These are phyloP conservation scores for Hirundo rustica DNA, from an alignment of 2,797 vertebrate species.

Conservation along the genomic window DNA sequence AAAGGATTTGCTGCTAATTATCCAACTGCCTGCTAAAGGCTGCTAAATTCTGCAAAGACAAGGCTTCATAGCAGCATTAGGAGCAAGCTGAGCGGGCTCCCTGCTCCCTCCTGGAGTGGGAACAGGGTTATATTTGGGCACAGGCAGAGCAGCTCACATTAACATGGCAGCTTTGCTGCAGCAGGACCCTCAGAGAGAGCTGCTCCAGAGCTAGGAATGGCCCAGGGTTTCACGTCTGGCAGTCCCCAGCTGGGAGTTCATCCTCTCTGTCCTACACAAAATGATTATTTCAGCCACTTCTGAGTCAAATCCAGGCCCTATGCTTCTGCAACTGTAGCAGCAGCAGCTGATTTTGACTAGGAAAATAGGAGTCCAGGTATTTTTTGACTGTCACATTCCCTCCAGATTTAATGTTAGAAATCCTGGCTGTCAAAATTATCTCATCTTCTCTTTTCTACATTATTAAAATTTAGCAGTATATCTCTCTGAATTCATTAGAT, in stretches of 20 bases:
- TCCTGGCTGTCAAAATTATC: not conserved
- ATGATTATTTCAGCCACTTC: not conserved
- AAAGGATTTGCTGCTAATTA: not conserved
- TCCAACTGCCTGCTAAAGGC: not conserved
- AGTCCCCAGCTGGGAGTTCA: not conserved
- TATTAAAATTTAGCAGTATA: not conserved
- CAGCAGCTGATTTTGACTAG: not conserved
- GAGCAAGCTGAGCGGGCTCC: not conserved
- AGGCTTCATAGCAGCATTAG: not conserved
- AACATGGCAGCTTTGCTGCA: not conserved
- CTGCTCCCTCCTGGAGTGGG: not conserved
- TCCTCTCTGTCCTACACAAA: not conserved
- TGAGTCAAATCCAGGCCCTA: not conserved
- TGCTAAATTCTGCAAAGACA: not conserved
- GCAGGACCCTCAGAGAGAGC: not conserved
- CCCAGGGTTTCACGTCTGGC: not conserved
- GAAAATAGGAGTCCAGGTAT: not conserved
- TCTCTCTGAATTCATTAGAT: not conserved
- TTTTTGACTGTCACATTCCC: not conserved
- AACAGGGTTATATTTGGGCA: not conserved
- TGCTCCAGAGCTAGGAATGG: not conserved
- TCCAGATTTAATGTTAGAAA: not conserved
- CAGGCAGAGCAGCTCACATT: not conserved
- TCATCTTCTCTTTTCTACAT: not conserved
- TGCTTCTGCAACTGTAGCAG: not conserved